Evolutionary conservation across 2,113 vertebrate genomes (phyloP), one percentile per base, ranked within the genome.

Genomic region (Myodes glareolus): DNA sequence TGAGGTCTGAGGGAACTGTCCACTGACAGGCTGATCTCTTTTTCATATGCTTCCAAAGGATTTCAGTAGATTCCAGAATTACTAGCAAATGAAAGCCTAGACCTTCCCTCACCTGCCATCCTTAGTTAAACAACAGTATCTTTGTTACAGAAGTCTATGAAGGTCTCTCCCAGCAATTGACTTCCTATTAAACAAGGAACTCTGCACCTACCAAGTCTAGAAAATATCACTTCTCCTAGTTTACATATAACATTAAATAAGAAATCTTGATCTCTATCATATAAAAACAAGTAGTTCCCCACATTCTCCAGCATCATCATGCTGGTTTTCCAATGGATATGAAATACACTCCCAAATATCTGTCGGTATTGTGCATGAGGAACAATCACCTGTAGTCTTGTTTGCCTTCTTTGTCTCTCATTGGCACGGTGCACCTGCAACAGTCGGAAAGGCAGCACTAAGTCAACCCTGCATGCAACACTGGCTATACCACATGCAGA

Each of bases 401-500:
- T 63, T 99, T 99, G 96, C 99, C 99, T 98, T 99, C 99, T 98
- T 99, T 99, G 98, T 99, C 99, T 98, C 99, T 99, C 99, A 99
- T 99, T 4, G 99, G 98, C 94, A 99, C 19, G 0, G 99, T 99
- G 93, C 98, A 98, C 94, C 99, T 99, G 97, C 2, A 92, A 97
- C 12, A 89, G 87, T 58, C 68, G 95, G 96, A 85, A 92, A 85
- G 16, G 86, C 95, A 88, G 92, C 0, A 3, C 23, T 27, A 19
- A 47, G 92, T 80, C n/a, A 67, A 77, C 8, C 27, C 0, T n/a
- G 42, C 13, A 6, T 1, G 14, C 1, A 36, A 14, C 27, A 10
- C 6, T 12, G 42, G 36, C 25, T 7, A 19, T 14, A 16, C 17
- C 17, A 16, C 1, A 21, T 1, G 33, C 17, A 17, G 68, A 81